Conservation (phyloP, 1,140 invertebrate species). For the Macrobrachium rosenbergii region DNA sequence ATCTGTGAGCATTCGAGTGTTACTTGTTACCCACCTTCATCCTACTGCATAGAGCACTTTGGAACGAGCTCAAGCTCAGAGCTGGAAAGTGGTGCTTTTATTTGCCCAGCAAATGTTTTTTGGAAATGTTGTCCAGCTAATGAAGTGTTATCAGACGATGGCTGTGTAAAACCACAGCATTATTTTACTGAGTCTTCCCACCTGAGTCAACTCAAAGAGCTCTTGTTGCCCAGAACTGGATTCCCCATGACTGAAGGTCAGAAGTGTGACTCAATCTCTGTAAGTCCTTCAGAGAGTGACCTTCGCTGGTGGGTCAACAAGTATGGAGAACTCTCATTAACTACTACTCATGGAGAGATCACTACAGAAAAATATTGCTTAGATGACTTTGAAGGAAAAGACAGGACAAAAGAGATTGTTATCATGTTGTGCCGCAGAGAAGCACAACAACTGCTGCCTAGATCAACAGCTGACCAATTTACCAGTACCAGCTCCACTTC, state of each 20-base stretch:
- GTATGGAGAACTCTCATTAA: slow-evolving; percentile 44
- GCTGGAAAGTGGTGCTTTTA: slow-evolving; percentile 30
- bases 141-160: slow-evolving; percentile 38
- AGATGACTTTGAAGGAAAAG: slow-evolving; percentile 52
- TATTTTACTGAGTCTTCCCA: slow-evolving; percentile 21
- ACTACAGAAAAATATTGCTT: slow-evolving; percentile 56
- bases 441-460: slow-evolving; percentile 40
- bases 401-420: slow-evolving; percentile 28
- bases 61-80: slow-evolving; percentile 24
- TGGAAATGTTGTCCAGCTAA: slow-evolving; percentile 49
- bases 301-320: slow-evolving; percentile 62
- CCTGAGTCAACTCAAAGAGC: slow-evolving; percentile 54
- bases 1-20: slow-evolving; percentile 34
- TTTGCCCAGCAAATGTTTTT: slow-evolving; percentile 38
- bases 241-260: slow-evolving; percentile 33
- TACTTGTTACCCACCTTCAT: slow-evolving; percentile 19
- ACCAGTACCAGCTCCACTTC: slow-evolving; percentile 23
- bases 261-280: slow-evolving; percentile 38
- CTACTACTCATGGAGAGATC: slow-evolving; percentile 28
- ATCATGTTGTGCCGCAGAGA: slow-evolving; percentile 49
- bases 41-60: slow-evolving; percentile 42
- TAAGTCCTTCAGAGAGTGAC: slow-evolving; percentile 49
- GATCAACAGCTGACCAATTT: neutral
- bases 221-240: slow-evolving; percentile 45
- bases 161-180: slow-evolving; percentile 11